These are phyloP conservation scores for Antitype chi DNA, from an alignment of 2,888 invertebrate species.

Conservation along the genomic window DNA sequence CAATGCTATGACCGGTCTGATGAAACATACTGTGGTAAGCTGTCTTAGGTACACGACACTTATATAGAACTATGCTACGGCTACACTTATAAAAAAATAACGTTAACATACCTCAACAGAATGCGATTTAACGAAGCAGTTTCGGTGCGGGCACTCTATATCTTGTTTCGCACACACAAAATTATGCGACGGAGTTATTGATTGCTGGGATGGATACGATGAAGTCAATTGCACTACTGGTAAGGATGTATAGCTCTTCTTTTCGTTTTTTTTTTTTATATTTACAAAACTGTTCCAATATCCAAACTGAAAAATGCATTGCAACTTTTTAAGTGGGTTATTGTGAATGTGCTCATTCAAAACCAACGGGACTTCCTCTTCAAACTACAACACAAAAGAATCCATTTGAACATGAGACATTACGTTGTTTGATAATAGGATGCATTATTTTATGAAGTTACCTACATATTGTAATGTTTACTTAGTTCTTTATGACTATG, in stretches of 20 bases:
- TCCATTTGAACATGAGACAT: neutral
- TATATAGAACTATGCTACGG: neutral
- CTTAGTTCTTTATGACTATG: neutral
- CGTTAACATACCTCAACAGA: conserved; percentile 84
- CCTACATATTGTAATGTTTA: conserved; percentile 3
- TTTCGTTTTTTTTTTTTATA: conserved; percentile 1
- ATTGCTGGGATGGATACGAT: conserved; percentile 95
- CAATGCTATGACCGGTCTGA: conserved; percentile 94
- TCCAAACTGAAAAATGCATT: conserved; percentile 66
- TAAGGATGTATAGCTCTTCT: conserved; percentile 73
- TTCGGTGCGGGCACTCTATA: conserved; percentile 93
- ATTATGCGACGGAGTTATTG: conserved; percentile 93
- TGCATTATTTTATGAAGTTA: conserved; percentile 6
- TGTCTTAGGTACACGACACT: conserved; percentile 48
- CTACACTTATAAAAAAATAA: conserved; percentile 6
- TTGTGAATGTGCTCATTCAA: conserved; percentile 77
- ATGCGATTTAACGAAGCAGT: conserved; percentile 92
- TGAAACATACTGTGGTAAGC: conserved; percentile 93
- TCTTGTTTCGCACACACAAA: conserved; percentile 93
- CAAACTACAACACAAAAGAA: conserved; percentile 51
- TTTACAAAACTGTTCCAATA: conserved; percentile 45
- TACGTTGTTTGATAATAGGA: neutral
- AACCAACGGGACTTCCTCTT: conserved; percentile 80
- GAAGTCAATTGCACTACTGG: conserved; percentile 93
- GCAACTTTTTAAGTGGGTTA: conserved; percentile 75